Percentiles rank a stretch among this genome's conserved stretches.
Evolutionary conservation across 2,888 invertebrate genomes (phyloP).

Genomic region (Cantharis nigra): DNA sequence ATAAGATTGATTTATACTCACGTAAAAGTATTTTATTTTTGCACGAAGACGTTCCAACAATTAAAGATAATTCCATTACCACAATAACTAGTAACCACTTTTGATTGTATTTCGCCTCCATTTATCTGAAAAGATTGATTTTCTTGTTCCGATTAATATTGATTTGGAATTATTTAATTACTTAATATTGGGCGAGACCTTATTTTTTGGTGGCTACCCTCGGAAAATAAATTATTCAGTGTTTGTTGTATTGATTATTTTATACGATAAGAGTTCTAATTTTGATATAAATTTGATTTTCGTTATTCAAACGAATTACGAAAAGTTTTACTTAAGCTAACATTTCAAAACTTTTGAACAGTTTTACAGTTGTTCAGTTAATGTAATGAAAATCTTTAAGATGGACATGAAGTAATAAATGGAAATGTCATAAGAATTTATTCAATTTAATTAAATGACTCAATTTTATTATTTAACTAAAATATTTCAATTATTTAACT

Average conservation of each 20-base stretch:
- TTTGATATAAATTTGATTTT: not conserved
- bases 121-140: conserved; percentile 7
- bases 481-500: not conserved
- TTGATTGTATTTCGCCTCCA: conserved; percentile 1
- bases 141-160: not conserved
- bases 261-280: not conserved
- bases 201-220: not conserved
- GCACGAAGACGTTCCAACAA: not conserved
- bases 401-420: not conserved
- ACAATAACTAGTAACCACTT: not conserved
- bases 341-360: not conserved
- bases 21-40: not conserved
- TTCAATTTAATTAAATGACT: not conserved
- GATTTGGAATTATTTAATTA: not conserved
- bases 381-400: not conserved
- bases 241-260: not conserved
- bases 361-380: not conserved
- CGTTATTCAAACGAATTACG: not conserved
- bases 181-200: not conserved
- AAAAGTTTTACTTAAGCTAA: not conserved
- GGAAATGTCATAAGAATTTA: not conserved
- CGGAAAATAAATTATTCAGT: not conserved
- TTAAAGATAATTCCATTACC: conserved; percentile 1
- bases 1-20: not conserved
- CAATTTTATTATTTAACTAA: not conserved